Conservation (phyloP, 92 coral and sea anemone species). For the Diadumene lineata region DNA sequence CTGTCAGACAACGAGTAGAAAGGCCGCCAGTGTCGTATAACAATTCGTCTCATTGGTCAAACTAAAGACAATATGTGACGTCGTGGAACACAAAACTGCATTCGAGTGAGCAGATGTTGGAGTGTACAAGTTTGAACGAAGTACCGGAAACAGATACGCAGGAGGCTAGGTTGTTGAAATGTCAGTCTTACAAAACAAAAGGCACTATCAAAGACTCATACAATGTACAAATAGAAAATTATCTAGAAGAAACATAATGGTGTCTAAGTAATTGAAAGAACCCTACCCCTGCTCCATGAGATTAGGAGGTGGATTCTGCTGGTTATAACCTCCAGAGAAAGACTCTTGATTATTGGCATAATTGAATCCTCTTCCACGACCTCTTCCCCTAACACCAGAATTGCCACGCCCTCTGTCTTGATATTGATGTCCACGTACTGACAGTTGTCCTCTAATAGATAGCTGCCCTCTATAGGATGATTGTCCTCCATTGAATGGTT, state of each 20-base stretch:
- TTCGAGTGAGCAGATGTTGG: no score
- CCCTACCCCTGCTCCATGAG: not conserved
- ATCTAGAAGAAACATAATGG: not conserved
- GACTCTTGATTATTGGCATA: slow-evolving; percentile 11
- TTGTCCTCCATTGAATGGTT: no score
- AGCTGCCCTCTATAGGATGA: slow-evolving; percentile 17
- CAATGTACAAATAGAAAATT: not conserved
- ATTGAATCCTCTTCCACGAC: slow-evolving; percentile 5
- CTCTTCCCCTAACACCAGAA: not conserved
- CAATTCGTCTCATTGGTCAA: no score
- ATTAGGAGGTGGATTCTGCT: not conserved
- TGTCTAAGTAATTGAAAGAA: not conserved
- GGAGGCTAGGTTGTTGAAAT: no score
- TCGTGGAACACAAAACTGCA: no score
- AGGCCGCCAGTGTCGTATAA: no score
- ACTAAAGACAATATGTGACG: no score
- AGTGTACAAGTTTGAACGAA: no score
- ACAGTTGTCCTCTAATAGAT: not conserved
- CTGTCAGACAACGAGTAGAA: no score
- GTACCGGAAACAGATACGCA: no score
- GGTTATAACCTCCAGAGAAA: not conserved
- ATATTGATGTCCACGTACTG: slow-evolving; percentile 12
- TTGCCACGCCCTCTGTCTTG: slow-evolving; percentile 36
- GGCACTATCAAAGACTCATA: no score
- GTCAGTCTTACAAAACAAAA: no score